phyloP scores from a whole-genome alignment of 2,797 vertebrate species.

The Urocyon cinereoargenteus region DNA sequence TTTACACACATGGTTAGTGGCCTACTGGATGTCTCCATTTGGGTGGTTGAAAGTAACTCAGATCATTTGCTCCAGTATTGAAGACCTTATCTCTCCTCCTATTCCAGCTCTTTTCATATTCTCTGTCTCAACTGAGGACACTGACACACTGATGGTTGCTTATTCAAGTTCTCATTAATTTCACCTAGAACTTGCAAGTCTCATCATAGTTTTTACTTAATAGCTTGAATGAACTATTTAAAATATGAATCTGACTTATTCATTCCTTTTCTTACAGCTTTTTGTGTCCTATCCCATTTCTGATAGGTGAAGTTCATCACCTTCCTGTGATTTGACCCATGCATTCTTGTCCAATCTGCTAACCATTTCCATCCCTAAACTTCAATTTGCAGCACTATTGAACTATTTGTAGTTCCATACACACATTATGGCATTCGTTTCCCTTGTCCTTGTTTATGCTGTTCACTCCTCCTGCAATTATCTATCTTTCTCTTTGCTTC shows the following conservation, averaged over 20 bases:
- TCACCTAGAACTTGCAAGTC: background rate
- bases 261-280: constrained; percentile 25
- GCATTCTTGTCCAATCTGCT: background rate
- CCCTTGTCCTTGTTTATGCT: background rate
- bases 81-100: background rate
- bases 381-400: constrained; percentile 16
- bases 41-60: background rate
- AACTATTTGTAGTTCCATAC: background rate
- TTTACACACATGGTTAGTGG: background rate
- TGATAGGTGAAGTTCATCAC: constrained; percentile 20
- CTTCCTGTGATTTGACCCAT: background rate
- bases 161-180: background rate
- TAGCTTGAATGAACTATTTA: constrained; percentile 18
- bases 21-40: background rate
- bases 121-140: background rate
- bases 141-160: background rate
- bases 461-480: background rate
- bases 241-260: constrained; percentile 51
- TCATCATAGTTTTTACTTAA: constrained; percentile 44
- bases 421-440: background rate
- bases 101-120: background rate
- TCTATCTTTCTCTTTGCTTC: background rate
- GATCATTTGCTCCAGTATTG: constrained; percentile 3
- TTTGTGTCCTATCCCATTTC: constrained; percentile 7
- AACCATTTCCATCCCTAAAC: background rate